Conservation (phyloP, 1,140 invertebrate genomes). For the Pseudomyrmex dendroicus region DNA sequence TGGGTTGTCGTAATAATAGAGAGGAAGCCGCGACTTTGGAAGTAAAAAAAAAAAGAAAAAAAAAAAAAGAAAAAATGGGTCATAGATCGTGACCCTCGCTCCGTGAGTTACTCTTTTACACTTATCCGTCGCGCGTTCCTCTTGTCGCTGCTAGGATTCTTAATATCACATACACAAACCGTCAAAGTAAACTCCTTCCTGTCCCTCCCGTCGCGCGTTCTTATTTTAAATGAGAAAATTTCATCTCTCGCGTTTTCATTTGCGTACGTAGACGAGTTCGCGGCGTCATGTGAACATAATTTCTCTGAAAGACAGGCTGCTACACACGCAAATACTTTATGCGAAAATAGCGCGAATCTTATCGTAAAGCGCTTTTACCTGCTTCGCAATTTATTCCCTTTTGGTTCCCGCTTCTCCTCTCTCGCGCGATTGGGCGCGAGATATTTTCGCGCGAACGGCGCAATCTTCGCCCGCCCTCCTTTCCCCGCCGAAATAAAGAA, state of each 20-base stretch:
- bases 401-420: conserved; percentile 1
- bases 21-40: not conserved
- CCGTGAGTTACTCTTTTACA: not conserved
- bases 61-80: not conserved
- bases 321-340: not conserved
- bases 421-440: conserved; percentile 28
- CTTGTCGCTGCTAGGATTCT: not conserved
- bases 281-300: conserved; percentile 8
- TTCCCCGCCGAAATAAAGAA: conserved; percentile 8
- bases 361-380: conserved; percentile 26
- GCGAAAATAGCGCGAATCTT: not conserved
- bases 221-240: conserved; percentile 40
- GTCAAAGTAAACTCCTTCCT: no score
- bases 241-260: conserved; percentile 11
- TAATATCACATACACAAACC: conserved; percentile 5
- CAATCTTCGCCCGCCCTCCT: not conserved
- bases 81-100: not conserved
- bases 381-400: conserved; percentile 37
- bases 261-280: conserved; percentile 21
- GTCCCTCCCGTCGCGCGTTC: not conserved
- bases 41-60: not conserved
- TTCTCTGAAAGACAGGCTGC: no score
- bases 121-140: conserved; percentile 15
- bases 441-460: conserved; percentile 14
- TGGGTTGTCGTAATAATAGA: conserved; percentile 6